phyloP scores from a whole-genome alignment of 1,140 invertebrate genomes.

The Drosophila leontia region DNA sequence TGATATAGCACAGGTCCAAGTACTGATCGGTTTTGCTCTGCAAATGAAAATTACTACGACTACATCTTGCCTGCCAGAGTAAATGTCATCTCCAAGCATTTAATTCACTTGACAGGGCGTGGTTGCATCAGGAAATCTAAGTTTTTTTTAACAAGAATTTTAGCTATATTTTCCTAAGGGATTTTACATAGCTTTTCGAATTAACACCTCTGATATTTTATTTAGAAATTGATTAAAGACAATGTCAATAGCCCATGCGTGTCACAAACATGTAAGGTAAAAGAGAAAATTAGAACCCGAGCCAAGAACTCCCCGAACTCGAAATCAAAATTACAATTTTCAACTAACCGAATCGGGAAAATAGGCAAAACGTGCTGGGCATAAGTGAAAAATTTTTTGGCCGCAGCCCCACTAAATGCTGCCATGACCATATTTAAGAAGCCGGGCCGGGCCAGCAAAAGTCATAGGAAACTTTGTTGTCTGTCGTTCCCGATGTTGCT shows the following conservation, averaged over 20 bases:
- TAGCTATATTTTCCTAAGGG: not conserved
- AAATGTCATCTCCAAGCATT: not conserved
- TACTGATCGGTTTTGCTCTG: not conserved
- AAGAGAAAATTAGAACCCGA: conserved; percentile 61
- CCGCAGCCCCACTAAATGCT: conserved; percentile 64
- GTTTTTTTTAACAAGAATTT: no score
- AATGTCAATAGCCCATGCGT: not conserved
- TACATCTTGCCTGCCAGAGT: no score
- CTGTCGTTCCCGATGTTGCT: conserved; percentile 22
- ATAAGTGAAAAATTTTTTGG: conserved; percentile 76
- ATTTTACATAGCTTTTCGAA: not conserved
- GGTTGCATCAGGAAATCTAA: not conserved
- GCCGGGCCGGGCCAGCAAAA: conserved; percentile 44
- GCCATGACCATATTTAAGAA: conserved; percentile 72
- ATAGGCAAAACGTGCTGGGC: conserved; percentile 73
- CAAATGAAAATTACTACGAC: not conserved
- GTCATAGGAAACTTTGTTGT: conserved; percentile 62
- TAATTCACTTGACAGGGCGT: no score
- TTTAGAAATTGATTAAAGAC: not conserved
- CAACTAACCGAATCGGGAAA: conserved; percentile 68
- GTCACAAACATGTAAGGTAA: conserved; percentile 39
- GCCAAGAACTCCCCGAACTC: conserved; percentile 21
- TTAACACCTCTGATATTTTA: not conserved
- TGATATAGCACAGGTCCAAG: conserved; percentile 4
- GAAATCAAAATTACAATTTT: conserved; percentile 33